phyloP scores from a whole-genome alignment of 2,113 vertebrate genomes.

The Oophaga pumilio region DNA sequence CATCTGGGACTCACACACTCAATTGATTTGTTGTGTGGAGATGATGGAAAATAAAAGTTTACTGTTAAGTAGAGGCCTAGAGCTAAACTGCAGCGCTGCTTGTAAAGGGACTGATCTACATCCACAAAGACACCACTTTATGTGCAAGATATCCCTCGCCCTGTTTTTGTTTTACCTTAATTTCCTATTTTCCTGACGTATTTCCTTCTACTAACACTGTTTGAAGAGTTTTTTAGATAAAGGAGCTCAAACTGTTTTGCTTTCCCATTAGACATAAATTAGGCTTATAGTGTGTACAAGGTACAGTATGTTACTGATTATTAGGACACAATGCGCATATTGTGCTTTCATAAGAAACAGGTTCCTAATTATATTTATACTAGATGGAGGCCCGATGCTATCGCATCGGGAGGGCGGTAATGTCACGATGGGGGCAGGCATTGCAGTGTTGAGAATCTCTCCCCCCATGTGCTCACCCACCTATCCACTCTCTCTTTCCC shows the following conservation, averaged over 20 bases:
- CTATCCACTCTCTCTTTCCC: too few relatives aligned
- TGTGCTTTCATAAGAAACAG: conserved; percentile 27
- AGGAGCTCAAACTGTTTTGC: conserved; percentile 60
- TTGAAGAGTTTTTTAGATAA: conserved; percentile 62
- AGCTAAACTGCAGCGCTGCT: conserved; percentile 52
- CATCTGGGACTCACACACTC: conserved; percentile 65
- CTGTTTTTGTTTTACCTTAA: conserved; percentile 67
- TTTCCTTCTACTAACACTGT: conserved; percentile 71
- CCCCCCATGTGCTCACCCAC: too few relatives aligned
- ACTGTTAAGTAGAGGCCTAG: conserved; percentile 66
- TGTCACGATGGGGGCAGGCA: too few relatives aligned
- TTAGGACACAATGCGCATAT: conserved; percentile 2
- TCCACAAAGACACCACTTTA: conserved; percentile 67
- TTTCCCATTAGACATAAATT: conserved; percentile 51
- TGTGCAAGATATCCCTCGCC: conserved; percentile 66
- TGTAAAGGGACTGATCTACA: conserved; percentile 63
- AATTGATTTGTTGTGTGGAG: conserved; percentile 73
- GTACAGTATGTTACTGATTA: conserved; percentile 3
- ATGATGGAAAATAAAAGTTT: conserved; percentile 61
- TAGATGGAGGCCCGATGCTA: too few relatives aligned
- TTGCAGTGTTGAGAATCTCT: too few relatives aligned
- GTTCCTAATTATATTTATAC: not conserved
- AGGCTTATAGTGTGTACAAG: not conserved
- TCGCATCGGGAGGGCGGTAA: too few relatives aligned
- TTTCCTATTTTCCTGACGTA: conserved; percentile 77